phyloP scores from a whole-genome alignment of 2,888 invertebrate genomes.

The Polietes domitor region DNA sequence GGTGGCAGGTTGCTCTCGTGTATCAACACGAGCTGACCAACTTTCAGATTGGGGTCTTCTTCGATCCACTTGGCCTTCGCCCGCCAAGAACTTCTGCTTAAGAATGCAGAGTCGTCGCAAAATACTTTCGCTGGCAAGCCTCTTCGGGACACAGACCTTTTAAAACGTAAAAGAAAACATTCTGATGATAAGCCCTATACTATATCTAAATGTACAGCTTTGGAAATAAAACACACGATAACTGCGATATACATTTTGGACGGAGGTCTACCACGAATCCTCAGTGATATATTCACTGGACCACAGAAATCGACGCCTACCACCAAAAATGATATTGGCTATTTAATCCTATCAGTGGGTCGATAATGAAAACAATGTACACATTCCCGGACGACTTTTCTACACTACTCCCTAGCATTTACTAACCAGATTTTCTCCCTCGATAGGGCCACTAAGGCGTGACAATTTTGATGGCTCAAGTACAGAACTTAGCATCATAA shows the following conservation, averaged over 20 bases:
- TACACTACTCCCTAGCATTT: conserved; percentile 30
- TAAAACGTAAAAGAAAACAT: neutral
- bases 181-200: neutral
- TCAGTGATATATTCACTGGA: too few relatives aligned
- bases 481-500: neutral
- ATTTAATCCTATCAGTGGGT: conserved; percentile 15
- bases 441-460: conserved; percentile 11
- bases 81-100: too few relatives aligned
- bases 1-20: neutral
- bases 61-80: neutral
- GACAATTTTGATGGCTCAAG: neutral
- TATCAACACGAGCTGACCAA: neutral
- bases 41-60: neutral
- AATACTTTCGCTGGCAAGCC: neutral
- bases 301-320: neutral
- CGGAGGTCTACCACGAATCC: too few relatives aligned
- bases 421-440: conserved; percentile 11
- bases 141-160: conserved; percentile 20
- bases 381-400: conserved; percentile 39
- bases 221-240: neutral
- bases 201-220: conserved; percentile 33
- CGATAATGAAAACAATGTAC: conserved; percentile 23
- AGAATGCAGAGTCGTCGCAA: too few relatives aligned
- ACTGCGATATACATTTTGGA: too few relatives aligned
- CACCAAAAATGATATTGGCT: conserved; percentile 12